Evolutionary conservation across 1,140 invertebrate genomes (phyloP).

Genomic region (Odontomachus brunneus): DNA sequence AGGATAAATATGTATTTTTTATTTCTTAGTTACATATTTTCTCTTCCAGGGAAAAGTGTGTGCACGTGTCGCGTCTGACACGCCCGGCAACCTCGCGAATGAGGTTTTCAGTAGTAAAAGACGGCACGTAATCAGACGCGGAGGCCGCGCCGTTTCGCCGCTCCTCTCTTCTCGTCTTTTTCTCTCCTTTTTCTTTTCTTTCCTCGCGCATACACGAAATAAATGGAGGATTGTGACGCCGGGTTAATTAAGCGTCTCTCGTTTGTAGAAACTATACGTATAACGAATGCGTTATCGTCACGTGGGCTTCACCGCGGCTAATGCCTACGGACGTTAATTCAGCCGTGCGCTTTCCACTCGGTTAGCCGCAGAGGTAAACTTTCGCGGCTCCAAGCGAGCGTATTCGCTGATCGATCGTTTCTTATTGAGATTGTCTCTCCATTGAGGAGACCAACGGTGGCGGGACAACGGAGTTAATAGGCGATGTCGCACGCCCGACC

Average conservation of each 20-base stretch:
- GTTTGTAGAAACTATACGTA: conserved; percentile 17
- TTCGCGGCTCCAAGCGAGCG: not conserved
- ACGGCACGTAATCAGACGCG: conserved; percentile 1
- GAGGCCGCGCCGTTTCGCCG: not conserved
- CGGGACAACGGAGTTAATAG: conserved; percentile 6
- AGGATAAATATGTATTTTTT: too few species aligned
- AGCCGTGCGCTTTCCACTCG: conserved; percentile 11
- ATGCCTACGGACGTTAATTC: conserved; percentile 3
- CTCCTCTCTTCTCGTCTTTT: not conserved
- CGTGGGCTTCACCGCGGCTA: not conserved
- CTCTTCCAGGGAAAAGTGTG: too few species aligned
- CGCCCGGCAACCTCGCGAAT: conserved; percentile 10
- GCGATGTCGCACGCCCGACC: not conserved
- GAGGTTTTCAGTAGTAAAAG: conserved; percentile 33
- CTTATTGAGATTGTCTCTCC: not conserved
- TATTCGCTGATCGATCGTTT: not conserved
- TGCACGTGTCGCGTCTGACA: too few species aligned
- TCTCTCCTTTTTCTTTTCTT: not conserved
- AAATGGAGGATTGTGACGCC: not conserved
- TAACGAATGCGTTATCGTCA: not conserved
- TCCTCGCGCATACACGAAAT: not conserved
- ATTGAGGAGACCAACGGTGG: conserved; percentile 3
- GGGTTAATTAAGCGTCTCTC: conserved; percentile 18
- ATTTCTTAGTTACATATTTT: too few species aligned
- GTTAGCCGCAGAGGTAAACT: not conserved